These are phyloP conservation scores for Epinephelus moara DNA, from an alignment of 2,113 vertebrate genomes.

Conservation along the genomic window DNA sequence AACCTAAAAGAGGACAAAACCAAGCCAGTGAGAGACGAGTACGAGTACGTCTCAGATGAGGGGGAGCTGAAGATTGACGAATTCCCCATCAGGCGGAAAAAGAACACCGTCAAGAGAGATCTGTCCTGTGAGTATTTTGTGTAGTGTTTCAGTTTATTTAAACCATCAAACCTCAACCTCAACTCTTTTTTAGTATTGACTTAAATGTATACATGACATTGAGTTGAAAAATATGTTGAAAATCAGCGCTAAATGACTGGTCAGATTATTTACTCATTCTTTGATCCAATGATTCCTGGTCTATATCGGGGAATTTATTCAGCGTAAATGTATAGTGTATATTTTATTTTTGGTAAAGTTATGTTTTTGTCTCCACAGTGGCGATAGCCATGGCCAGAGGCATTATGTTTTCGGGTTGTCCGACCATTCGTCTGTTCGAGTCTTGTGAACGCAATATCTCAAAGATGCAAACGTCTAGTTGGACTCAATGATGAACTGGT, in stretches of 20 bases:
- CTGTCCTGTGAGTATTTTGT: conserved; percentile 90
- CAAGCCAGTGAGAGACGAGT: conserved; percentile 95
- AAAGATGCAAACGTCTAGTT: no score
- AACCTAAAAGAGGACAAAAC: conserved; percentile 97
- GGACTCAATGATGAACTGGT: no score
- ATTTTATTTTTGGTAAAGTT: no score
- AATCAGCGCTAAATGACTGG: neutral
- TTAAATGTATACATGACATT: neutral
- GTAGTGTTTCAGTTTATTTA: conserved; percentile 13
- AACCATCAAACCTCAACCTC: neutral
- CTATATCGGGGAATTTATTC: neutral
- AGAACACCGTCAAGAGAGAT: conserved; percentile 92
- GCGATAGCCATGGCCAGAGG: no score
- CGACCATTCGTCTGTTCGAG: no score
- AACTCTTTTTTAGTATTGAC: neutral
- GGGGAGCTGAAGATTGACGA: conserved; percentile 98
- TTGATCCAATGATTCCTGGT: neutral
- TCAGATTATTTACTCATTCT: neutral
- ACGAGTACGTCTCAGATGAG: conserved; percentile 97
- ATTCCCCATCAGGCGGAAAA: conserved; percentile 98
- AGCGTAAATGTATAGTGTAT: no score
- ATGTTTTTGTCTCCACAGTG: no score
- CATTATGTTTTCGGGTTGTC: no score
- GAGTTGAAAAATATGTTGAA: neutral
- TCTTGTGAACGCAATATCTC: no score